Base-by-base conservation (phyloP, 2,888 invertebrate species). In the Cheilosia soror region DNA sequence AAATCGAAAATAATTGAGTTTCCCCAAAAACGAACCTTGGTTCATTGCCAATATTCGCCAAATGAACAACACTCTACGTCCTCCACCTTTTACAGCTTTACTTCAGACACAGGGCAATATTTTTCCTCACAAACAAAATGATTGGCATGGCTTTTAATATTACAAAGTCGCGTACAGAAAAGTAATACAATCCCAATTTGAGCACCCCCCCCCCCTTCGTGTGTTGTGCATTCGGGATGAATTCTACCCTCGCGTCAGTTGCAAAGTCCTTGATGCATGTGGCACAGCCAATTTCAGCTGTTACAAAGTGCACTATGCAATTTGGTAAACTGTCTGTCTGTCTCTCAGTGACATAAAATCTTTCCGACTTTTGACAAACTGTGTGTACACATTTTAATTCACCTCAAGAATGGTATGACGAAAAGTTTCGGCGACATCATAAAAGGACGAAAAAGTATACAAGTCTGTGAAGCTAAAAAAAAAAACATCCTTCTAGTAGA, bases 101-200 rank as follows among this genome's bases (percentile, higher is more conserved):
- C 37, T 13, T 25, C 15, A 25, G 9, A 58, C 27, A 25, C 11
- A 13, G 0, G 0, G 11, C 4, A 1, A 37, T 11, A 37, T 11
- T 7, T 15, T 5, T 71, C 2, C 33, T 15, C 49, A 6, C 40
- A 51, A 60, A 37, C 13, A 62, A 72, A 62, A 40, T 75, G 47
- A 75, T 65, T 75, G 65, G 55, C 65, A 75, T 55, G 63, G 75
- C 75, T 66, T 66, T 75, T 58, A 66, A 57, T 57, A 55, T n/a
- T n/a, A 53, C 42, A 33, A 63, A 53, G 25, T 42, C 31, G 49
- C 42, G 1, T 27, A 25, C 9, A 11, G 33, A 5, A n/a, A 49
- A 33, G 47, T 29, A 51, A 40, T 42, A 5, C 13, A 47, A 27
- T 40, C 51, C 40, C 25, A 42, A 47, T 31, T 29, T 37, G 31